A percentile compares a stretch with the other conserved stretches of the same genome.
Evolutionary conservation across 2,113 vertebrate species (phyloP).

Genomic region (Grantiella picta): DNA sequence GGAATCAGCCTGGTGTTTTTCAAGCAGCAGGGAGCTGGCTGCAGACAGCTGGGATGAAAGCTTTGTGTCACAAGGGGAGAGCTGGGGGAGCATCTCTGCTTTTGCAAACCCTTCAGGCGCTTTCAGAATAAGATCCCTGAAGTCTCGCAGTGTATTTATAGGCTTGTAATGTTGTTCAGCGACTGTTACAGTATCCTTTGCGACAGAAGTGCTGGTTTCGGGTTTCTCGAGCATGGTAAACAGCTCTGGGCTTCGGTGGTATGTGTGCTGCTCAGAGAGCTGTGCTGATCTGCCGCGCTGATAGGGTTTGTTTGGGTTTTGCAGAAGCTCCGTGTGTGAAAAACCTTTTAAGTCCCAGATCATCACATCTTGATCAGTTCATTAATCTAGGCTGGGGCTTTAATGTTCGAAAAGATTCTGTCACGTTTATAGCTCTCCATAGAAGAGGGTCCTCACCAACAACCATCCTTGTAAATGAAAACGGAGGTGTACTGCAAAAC

Average conservation of each 20-base stretch:
- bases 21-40: neutral
- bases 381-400: neutral
- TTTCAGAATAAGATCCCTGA: constrained; percentile 35
- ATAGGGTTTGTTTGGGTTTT: constrained; percentile 10
- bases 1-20: neutral
- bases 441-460: neutral
- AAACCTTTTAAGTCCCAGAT: neutral
- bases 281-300: neutral
- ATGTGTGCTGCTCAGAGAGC: neutral
- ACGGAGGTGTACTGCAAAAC: neutral
- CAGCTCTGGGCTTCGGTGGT: neutral
- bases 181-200: constrained; percentile 50
- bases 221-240: constrained; percentile 50
- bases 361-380: neutral
- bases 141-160: constrained; percentile 65
- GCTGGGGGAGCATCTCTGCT: neutral
- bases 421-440: fast-evolving
- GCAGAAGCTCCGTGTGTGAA: neutral
- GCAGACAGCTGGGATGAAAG: neutral
- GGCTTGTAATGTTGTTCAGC: constrained; percentile 6
- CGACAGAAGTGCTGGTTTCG: constrained; percentile 11
- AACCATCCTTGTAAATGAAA: neutral
- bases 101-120: neutral
- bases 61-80: neutral
- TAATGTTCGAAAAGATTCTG: neutral